phyloP scores from a whole-genome alignment of 2,888 invertebrate species.

The Sinodicranocentrus sp. region DNA sequence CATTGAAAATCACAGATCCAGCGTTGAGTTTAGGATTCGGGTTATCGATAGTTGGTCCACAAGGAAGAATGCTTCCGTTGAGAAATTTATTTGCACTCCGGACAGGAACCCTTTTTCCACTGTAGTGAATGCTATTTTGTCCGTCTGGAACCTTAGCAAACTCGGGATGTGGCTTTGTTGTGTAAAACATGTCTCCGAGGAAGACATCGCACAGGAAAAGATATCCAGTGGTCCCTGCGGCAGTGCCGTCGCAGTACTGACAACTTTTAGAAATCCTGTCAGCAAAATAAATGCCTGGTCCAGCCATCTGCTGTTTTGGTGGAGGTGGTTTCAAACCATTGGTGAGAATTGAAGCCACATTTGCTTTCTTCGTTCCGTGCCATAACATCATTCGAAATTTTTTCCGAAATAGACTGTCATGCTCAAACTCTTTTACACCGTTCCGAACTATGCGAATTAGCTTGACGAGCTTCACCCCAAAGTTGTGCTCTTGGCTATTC shows the following conservation, averaged over 20 bases:
- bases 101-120: constrained; percentile 18
- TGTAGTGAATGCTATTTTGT: constrained; percentile 18
- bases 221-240: constrained; percentile 1
- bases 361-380: constrained; percentile 49
- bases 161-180: constrained; percentile 20
- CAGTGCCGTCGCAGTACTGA: constrained; percentile 39
- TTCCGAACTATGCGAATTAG: constrained; percentile 15
- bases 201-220: constrained; percentile 68
- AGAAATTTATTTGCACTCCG: not conserved
- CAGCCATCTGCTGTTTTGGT: constrained; percentile 51
- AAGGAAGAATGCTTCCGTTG: too few species aligned
- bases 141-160: not conserved
- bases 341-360: constrained; percentile 26
- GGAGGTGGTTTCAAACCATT: constrained; percentile 51
- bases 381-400: constrained; percentile 55
- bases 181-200: constrained; percentile 55
- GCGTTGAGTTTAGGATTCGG: too few species aligned
- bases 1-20: too few species aligned
- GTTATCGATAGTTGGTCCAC: too few species aligned
- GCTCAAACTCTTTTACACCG: constrained; percentile 4
- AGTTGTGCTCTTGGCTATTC: constrained; percentile 15
- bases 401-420: not conserved
- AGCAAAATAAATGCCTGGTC: constrained; percentile 55
- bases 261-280: constrained; percentile 61
- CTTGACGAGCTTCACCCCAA: not conserved